A percentile compares a stretch with the other conserved stretches of the same genome.
Conservation (phyloP, 2,888 invertebrate species). For the Alloscopus bannaensis region DNA sequence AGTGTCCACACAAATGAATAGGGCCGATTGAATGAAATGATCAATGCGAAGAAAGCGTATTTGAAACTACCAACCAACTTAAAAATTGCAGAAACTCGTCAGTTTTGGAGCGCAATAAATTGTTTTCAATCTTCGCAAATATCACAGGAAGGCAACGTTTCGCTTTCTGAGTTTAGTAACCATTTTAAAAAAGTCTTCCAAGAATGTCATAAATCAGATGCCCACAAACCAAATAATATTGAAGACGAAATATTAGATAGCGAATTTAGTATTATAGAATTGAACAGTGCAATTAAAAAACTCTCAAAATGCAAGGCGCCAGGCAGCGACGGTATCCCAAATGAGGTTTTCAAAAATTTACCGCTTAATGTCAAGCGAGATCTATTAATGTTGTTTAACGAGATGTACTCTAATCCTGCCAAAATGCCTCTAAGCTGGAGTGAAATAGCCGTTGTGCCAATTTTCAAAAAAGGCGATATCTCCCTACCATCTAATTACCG, state of each 20-base stretch:
- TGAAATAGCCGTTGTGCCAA: constrained; percentile 32
- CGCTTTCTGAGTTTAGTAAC: neutral
- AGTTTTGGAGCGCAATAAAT: neutral
- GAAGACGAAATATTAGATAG: neutral
- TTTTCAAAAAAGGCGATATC: constrained; percentile 45
- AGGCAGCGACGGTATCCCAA: constrained; percentile 29
- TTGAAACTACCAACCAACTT: neutral
- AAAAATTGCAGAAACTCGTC: neutral
- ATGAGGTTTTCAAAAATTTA: constrained; percentile 28
- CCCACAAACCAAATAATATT: neutral
- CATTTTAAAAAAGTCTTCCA: neutral
- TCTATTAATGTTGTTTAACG: constrained; percentile 5
- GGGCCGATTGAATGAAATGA: too few relatives aligned
- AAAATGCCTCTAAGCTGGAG: constrained; percentile 24
- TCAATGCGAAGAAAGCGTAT: too few relatives aligned
- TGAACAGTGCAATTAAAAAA: neutral
- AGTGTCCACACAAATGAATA: too few relatives aligned
- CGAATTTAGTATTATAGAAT: neutral
- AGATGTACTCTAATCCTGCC: neutral
- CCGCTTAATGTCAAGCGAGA: neutral
- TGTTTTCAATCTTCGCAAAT: neutral
- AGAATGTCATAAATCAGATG: neutral
- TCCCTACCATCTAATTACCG: constrained; percentile 29
- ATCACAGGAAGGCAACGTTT: neutral
- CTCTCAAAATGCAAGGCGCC: constrained; percentile 5